Base-by-base conservation (phyloP, 2,113 vertebrate species). In the Albula glossodonta region DNA sequence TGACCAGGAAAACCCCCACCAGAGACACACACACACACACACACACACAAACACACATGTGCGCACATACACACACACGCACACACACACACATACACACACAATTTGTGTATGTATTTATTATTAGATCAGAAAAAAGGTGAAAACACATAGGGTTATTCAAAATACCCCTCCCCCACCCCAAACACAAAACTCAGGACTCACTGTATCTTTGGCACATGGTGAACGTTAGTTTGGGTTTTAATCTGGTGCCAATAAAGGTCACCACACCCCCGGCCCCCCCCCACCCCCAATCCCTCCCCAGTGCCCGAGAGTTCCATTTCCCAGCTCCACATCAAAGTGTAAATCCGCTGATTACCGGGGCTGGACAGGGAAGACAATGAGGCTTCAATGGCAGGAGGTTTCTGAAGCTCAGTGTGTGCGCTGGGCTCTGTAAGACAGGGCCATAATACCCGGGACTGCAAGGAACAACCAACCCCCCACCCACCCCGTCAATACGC, bases 341-440 rank as follows among this genome's bases (percentile, higher is more conserved):
- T 94, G 92, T 90, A 96, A 95, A 96, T 94, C 90, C 91, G 91
- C 93, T 94, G 93, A 96, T 96, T 96, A 95, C 90, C 91, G 88
- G 91, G 89, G 91, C 90, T 95, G 93, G 95, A 93, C 25, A 53
- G 31, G 56, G 90, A 91, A 89, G 88, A 93, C 91, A 95, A 94
- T 95, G 92, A 95, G 95, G 93, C 89, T 87, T 88, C 90, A 93
- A 95, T 94, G 96, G 91, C 95, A 91, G 94, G 89, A 90, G 66
- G 87, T 94, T 95, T 96, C 90, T 95, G 92, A 94, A 93, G 88
- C 92, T 92, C 88, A 91, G 89, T 94, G 89, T 93, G 91, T 95
- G 89, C 89, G 94, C 90, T 94, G 93, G 93, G 88, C 91, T 87
- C 87, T 92, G 94, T 87, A 90, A 94, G 86, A 87, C 91, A 91